Evolutionary conservation across 2,888 invertebrate species (phyloP), one percentile per base, ranked within the genome.

Genomic region (Epirrita christyi): DNA sequence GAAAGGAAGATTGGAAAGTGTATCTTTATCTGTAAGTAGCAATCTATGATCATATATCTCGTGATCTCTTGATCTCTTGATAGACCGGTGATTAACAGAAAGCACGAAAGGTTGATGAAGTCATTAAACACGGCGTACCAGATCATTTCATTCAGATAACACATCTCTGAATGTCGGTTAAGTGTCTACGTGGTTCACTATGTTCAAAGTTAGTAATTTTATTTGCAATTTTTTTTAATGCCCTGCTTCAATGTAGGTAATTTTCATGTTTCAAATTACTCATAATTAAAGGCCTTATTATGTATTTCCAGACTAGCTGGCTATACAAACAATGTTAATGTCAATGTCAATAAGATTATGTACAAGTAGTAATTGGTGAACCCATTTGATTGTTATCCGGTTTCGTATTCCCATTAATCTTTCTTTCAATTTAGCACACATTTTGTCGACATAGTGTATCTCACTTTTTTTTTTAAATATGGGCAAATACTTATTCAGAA

Each of bases 31-130:
- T 52, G 21, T 32, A 51, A 51, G 45, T 45, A 41, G 50, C 44
- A 41, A 59, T 59, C 59, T 55, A 14, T 45, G 54, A 55, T 59
- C 38, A 34, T 11, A 55, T 47, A 45, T 27, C 47, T 32, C 21
- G 21, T 21, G 21, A 21, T 21, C 21, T 47, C 32, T 13, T 50
- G 41, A 59, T 42, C 50, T 59, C 34, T 55, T 55, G 62, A 64
- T 68, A 59, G 67, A 60, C 50, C 66, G 62, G 62, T 68, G 70
- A 68, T 68, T 72, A 68, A 71, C 36, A 51, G 46, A 51, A 37
- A 47, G 56, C 51, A 45, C 66, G 58, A 57, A 59, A 56, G 59
- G 59, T 63, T 58, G 59, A 67, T 68, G 59, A 75, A 75, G 59
- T 69, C 66, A 67, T 65, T 67, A 66, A 34, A 34, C 43, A 47